Evolutionary conservation across 2,797 vertebrate genomes (phyloP).

Genomic region (Coregonus suidteri): DNA sequence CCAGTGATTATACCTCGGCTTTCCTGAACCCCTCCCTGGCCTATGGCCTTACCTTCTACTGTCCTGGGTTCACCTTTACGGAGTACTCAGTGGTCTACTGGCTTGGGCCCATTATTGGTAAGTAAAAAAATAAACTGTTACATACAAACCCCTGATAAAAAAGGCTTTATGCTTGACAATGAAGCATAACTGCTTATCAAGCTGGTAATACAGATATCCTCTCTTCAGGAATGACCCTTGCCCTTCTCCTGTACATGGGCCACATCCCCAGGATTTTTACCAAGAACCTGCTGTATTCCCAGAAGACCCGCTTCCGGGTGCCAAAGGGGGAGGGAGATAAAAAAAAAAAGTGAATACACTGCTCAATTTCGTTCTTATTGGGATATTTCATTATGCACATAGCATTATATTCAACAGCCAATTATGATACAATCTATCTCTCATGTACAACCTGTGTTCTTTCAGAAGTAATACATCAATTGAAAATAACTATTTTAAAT

Average conservation of each 20-base stretch:
- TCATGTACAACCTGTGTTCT: too few species aligned
- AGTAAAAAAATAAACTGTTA: slow-evolving; percentile 10
- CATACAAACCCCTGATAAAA: not conserved
- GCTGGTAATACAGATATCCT: not conserved
- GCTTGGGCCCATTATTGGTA: slow-evolving; percentile 84
- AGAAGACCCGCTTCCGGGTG: slow-evolving; percentile 80
- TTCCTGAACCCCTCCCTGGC: slow-evolving; percentile 89
- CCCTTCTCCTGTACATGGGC: slow-evolving; percentile 82
- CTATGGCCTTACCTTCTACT: slow-evolving; percentile 81
- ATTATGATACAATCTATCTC: too few species aligned
- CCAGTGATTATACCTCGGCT: slow-evolving; percentile 77
- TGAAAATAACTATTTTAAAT: too few species aligned
- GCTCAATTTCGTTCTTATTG: not conserved
- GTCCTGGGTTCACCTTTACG: slow-evolving; percentile 77
- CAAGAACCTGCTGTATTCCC: slow-evolving; percentile 85
- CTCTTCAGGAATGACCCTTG: slow-evolving; percentile 84
- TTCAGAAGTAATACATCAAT: too few species aligned
- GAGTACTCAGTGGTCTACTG: slow-evolving; percentile 86
- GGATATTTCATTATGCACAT: not conserved
- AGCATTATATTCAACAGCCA: not conserved
- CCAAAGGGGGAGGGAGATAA: slow-evolving; percentile 70
- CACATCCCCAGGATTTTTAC: slow-evolving; percentile 86
- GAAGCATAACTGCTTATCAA: not conserved
- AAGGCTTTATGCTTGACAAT: not conserved
- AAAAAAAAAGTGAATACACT: slow-evolving; percentile 63